These are phyloP conservation scores for Myrmecobius fasciatus DNA, from an alignment of 2,113 vertebrate genomes.

Conservation along the genomic window DNA sequence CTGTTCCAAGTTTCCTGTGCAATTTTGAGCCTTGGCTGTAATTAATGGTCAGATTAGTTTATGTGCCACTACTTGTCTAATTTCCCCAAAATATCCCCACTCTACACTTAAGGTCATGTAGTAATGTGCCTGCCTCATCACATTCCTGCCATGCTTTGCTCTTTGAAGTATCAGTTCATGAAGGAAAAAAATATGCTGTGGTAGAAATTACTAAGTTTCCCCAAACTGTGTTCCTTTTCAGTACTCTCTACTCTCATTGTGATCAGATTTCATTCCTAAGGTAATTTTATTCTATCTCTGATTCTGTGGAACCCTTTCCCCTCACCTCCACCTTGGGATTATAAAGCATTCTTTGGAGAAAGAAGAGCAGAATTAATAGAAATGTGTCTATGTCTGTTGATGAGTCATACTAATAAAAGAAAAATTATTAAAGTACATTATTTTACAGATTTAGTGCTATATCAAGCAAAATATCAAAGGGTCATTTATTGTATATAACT, in stretches of 20 bases:
- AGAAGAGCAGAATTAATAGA: neutral
- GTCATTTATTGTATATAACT: neutral
- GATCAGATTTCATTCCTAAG: neutral
- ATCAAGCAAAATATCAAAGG: neutral
- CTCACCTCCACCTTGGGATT: neutral
- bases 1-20: too few species aligned
- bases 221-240: neutral
- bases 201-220: neutral
- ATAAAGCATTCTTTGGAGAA: neutral
- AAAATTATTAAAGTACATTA: neutral
- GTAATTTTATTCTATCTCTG: neutral
- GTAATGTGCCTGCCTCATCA: neutral
- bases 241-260: neutral
- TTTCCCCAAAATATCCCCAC: neutral
- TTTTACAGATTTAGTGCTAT: neutral
- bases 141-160: neutral
- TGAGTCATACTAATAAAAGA: neutral
- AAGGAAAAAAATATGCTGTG: neutral
- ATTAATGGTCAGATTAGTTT: neutral
- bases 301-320: neutral
- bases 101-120: neutral
- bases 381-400: neutral
- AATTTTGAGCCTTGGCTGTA: neutral
- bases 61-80: rapidly evolving
- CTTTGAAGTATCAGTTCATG: neutral